phyloP scores from a whole-genome alignment of 2,888 invertebrate genomes.

The Mechanitis messenoides region DNA sequence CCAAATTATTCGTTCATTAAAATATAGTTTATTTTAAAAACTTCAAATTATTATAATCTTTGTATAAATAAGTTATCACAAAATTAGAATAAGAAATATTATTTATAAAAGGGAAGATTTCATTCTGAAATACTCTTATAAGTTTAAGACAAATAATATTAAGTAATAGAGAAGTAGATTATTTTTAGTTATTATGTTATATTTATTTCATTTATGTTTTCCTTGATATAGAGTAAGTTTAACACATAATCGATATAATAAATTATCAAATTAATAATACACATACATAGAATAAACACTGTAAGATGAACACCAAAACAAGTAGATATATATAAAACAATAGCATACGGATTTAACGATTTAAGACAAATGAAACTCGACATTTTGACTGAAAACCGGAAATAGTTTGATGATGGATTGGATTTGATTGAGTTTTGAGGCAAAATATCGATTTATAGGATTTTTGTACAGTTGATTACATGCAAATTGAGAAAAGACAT shows the following conservation, averaged over 20 bases:
- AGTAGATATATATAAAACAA: slow-evolving; percentile 11
- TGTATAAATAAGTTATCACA: too few species aligned
- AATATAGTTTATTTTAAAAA: neutral
- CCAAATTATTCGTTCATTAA: slow-evolving; percentile 2
- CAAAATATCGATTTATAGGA: slow-evolving; percentile 14
- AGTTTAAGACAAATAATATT: too few species aligned
- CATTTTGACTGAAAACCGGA: slow-evolving; percentile 19
- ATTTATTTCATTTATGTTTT: too few species aligned
- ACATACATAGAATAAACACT: slow-evolving; percentile 11
- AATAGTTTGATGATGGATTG: neutral
- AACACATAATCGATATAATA: slow-evolving; percentile 6
- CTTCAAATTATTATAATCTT: too few species aligned
- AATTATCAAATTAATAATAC: slow-evolving; percentile 6
- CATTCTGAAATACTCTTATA: too few species aligned
- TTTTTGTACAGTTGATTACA: slow-evolving; percentile 6
- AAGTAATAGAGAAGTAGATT: too few species aligned
- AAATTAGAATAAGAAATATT: too few species aligned
- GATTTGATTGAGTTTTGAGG: slow-evolving; percentile 13
- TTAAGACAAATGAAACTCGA: slow-evolving; percentile 5
- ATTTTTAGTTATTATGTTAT: too few species aligned
- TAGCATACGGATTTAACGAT: neutral
- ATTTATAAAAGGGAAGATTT: too few species aligned
- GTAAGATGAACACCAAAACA: slow-evolving; percentile 21
- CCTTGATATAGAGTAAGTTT: neutral
- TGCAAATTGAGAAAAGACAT: slow-evolving; percentile 18